Percentiles rank a stretch among this genome's conserved stretches.
Evolutionary conservation across 2,888 invertebrate species (phyloP).

Genomic region (Cyrtodaria siliqua): DNA sequence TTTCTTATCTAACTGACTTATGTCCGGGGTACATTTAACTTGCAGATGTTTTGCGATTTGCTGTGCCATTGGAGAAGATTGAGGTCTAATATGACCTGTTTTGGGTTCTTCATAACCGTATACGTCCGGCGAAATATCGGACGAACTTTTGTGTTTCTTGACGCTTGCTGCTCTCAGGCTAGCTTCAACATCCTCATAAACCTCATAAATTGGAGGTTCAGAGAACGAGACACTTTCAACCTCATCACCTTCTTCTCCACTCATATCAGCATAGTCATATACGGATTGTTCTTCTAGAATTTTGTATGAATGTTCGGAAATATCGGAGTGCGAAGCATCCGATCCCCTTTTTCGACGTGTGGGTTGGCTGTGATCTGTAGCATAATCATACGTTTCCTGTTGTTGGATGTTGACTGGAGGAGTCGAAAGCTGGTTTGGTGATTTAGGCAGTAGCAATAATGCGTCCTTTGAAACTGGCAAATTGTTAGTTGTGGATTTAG

Average conservation of each 20-base stretch:
- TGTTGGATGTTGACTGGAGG: too few species aligned
- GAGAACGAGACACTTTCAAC: not conserved
- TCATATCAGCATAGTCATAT: slow-evolving; percentile 45
- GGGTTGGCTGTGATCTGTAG: too few species aligned
- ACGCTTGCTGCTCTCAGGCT: slow-evolving; percentile 19
- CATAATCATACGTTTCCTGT: too few species aligned
- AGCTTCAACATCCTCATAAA: slow-evolving; percentile 44
- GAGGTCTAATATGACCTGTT: slow-evolving; percentile 10
- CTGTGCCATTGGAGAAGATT: slow-evolving; percentile 5
- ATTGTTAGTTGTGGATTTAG: not conserved
- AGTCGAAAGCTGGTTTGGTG: slow-evolving; percentile 2
- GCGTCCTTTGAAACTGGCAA: not conserved
- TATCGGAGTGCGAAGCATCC: not conserved
- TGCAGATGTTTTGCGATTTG: not conserved
- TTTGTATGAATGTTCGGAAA: slow-evolving; percentile 9
- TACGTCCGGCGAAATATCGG: slow-evolving; percentile 9
- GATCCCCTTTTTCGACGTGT: not conserved
- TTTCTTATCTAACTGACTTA: slow-evolving; percentile 6
- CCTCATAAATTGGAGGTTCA: not conserved
- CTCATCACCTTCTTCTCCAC: slow-evolving; percentile 18
- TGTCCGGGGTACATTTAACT: not conserved
- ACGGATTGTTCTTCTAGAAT: slow-evolving; percentile 9
- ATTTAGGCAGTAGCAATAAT: not conserved
- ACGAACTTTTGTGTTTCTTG: slow-evolving; percentile 34
- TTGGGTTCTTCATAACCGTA: slow-evolving; percentile 37